Percentiles rank a stretch among this genome's conserved stretches.
Conservation (phyloP, 2,797 vertebrate species). For the Muscicapa striata region DNA sequence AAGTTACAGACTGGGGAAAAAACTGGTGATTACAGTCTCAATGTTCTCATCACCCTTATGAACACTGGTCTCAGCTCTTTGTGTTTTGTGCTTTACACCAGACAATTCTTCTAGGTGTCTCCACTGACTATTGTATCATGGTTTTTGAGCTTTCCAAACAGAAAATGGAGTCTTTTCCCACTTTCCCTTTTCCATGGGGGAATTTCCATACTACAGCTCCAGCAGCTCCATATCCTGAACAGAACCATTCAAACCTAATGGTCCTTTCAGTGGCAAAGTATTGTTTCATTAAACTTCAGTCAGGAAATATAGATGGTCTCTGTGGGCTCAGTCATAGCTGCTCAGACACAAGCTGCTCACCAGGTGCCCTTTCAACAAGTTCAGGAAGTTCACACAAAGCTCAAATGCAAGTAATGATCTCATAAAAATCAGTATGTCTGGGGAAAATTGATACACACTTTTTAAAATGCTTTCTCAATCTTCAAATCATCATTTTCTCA, state of each 20-base stretch:
- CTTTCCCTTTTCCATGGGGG: neutral
- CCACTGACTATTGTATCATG: neutral
- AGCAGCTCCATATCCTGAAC: neutral
- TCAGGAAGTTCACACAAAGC: neutral
- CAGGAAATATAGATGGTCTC: neutral
- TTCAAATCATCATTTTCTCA: neutral
- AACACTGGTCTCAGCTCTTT: neutral
- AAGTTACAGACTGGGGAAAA: neutral
- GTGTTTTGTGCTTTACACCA: neutral
- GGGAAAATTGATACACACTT: neutral
- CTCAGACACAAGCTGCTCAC: neutral
- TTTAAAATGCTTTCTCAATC: neutral
- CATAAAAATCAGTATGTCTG: neutral
- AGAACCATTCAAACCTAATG: conserved; percentile 5
- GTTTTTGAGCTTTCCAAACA: neutral
- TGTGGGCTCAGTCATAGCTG: neutral
- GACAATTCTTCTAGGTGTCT: neutral
- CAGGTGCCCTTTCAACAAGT: neutral
- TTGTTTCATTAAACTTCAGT: conserved; percentile 22
- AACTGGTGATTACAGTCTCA: neutral
- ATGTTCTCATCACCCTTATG: neutral
- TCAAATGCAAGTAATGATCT: neutral
- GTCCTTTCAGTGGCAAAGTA: neutral
- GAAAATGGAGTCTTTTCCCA: neutral
- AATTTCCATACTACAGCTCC: neutral